Evolutionary conservation across 1,140 invertebrate genomes (phyloP), one percentile per base, ranked within the genome.

Genomic region (Drosophila repleta): DNA sequence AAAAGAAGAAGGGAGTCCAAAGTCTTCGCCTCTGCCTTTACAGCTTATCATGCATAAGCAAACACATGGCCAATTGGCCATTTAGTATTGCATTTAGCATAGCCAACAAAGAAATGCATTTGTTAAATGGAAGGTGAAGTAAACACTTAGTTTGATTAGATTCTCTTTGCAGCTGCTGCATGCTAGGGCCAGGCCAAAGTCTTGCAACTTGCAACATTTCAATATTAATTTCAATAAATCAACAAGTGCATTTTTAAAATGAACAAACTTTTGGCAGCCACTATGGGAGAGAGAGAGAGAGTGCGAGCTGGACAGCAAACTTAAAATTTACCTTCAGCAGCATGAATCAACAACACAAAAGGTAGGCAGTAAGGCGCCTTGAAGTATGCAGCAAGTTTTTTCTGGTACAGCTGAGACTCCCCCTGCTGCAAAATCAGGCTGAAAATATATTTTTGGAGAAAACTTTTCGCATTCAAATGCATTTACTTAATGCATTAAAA

Each of bases 401-500:
- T 46, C n/a, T 51, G n/a, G n/a, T 3, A 4, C 39, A 29, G 11
- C 51, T 57, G 43, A 32, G 41, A n/a, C 57, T 20, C 53, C 10
- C 21, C 10, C 60, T 55, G 49, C 48, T 61, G 71, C 43, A 64
- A 80, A 80, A 76, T 80, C 78, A 80, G 61, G 78, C 78, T 66
- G 64, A 73, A 83, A 79, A 80, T 79, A 74, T 79, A n/a, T n/a
- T n/a, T 74, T 84, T 35, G 32, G 7, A 65, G 39, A 64, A 81
- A 85, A 84, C 68, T 84, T 84, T 84, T 80, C 62, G 35, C 76
- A 84, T 85, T 80, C 65, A 71, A 56, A 75, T 71, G 74, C 76
- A 78, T 85, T 85, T 85, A 85, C 81, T 79, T 85, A 85, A 85
- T 76, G 76, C 85, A 85, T 85, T 85, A 85, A 85, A 85, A 85